Evolutionary conservation across 2,113 vertebrate genomes (phyloP), one percentile per base, ranked within the genome.

Genomic region (Ornithorhynchus anatinus): DNA sequence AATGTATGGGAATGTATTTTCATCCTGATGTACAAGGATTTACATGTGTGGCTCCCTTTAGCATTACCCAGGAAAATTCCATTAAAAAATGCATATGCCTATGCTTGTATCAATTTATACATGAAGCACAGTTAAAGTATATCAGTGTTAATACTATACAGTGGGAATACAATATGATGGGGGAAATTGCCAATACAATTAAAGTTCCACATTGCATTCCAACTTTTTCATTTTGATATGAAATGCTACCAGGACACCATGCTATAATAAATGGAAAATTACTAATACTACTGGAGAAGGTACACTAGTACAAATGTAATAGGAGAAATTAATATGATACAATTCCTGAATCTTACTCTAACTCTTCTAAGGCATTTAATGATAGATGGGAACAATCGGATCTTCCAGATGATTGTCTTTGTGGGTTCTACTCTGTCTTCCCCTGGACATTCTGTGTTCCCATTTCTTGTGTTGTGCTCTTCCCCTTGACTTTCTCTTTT

Each of bases 31-130:
- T n/a, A 58, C 23, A 62, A 74, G 29, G 43, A 75, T 82, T 84
- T 88, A 4, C 50, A 72, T 69, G 33, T 79, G 50, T 77, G 31
- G 4, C 36, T 81, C 20, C 31, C 77, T 36, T 67, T 54, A 53
- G 51, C 32, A 47, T 43, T 69, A 63, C 57, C 50, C 12, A 56
- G 69, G 48, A 80, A 80, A 69, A 74, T 81, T 69, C 36, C 40
- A 72, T 82, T 89, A 78, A 79, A 83, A 71, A 71, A 69, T 72
- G 50, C 32, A 73, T 79, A 76, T 67, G 15, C 66, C 62, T 72
- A 32, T 75, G 7, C 38, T 71, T 81, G 12, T 66, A 61, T 77
- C 80, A 83, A 84, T 85, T 33, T 80, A 79, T 43, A 59, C 19
- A 27, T 56, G 59, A 59, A 77, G 25, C 77, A 35, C 19, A 47